Evolutionary conservation across 2,888 invertebrate species (phyloP), one percentile per base, ranked within the genome.

Genomic region (Mesorhabditis belari): DNA sequence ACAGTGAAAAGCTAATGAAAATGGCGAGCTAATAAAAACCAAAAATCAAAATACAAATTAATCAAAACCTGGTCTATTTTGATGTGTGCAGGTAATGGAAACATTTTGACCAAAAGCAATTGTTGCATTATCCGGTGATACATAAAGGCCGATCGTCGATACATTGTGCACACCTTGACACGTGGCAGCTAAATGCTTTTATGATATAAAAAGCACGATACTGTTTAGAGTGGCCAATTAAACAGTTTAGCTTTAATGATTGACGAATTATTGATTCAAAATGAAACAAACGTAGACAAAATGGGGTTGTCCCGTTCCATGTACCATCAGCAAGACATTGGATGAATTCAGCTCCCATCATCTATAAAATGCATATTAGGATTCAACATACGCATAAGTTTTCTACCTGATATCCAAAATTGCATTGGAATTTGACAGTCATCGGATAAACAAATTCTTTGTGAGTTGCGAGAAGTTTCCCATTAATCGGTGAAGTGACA

Each of bases 251-350:
- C n/a, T n/a, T n/a, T n/a, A n/a, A n/a, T n/a, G n/a, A n/a, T n/a
- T n/a, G n/a, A n/a, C n/a, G n/a, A n/a, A n/a, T n/a, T 29, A 26
- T 44, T 27, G 2, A 17, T 52, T 24, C 3, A 12, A 26, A 28
- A 21, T 9, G 19, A 62, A 52, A 85, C 88, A 87, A 86, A 92
- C 92, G 91, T 85, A 90, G 88, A 83, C 95, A 96, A 82, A 89
- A 89, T 4, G 96, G 95, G 50, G 89, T 87, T 4, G 91, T 88
- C 73, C 92, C 92, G 81, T 93, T 92, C 96, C 95, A 96, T 29
- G 86, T 87, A 55, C 95, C 95, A 80, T 88, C 89, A 4, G 90
- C 89, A 1, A 90, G 88, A 82, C 95, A 96, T 59, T 90, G 85
- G 21, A 95, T 84, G 4, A 90, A 88, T 0, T 90, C 87, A 56